Percentiles rank a stretch among this genome's conserved stretches.
These are phyloP conservation scores for Speoplatyrhinus poulsoni DNA, from an alignment of 2,113 vertebrate genomes.

Conservation along the genomic window DNA sequence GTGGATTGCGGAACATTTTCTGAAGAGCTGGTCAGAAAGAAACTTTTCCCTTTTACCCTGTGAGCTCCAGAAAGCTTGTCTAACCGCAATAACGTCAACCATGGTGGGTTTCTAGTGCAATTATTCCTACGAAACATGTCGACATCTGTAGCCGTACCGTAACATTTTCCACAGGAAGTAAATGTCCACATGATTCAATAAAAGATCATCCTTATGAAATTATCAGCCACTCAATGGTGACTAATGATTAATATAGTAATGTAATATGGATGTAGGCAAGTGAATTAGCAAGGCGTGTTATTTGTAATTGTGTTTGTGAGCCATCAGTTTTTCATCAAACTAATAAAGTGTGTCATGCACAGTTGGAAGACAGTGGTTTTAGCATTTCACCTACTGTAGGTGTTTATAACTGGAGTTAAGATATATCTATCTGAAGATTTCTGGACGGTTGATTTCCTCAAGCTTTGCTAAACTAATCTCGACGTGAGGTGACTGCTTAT, in stretches of 20 bases:
- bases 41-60: conserved; percentile 85
- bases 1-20: conserved; percentile 89
- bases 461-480: background rate
- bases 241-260: conserved; percentile 33
- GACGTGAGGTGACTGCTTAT: no score
- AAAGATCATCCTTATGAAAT: conserved; percentile 59
- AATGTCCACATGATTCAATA: conserved; percentile 53
- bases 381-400: background rate
- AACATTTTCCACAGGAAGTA: conserved; percentile 60
- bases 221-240: conserved; percentile 48
- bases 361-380: background rate
- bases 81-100: conserved; percentile 79
- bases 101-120: conserved; percentile 79
- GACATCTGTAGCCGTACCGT: conserved; percentile 24
- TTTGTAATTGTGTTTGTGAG: conserved; percentile 35
- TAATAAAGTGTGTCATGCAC: background rate
- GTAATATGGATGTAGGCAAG: conserved; percentile 34
- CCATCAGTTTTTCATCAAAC: conserved; percentile 37
- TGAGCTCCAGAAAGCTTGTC: conserved; percentile 87
- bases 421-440: no score
- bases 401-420: background rate
- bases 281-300: conserved; percentile 36
- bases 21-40: conserved; percentile 90
- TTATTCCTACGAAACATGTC: background rate
- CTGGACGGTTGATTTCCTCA: no score